phyloP scores from a whole-genome alignment of 2,888 invertebrate genomes.

The Oscheius sp. region DNA sequence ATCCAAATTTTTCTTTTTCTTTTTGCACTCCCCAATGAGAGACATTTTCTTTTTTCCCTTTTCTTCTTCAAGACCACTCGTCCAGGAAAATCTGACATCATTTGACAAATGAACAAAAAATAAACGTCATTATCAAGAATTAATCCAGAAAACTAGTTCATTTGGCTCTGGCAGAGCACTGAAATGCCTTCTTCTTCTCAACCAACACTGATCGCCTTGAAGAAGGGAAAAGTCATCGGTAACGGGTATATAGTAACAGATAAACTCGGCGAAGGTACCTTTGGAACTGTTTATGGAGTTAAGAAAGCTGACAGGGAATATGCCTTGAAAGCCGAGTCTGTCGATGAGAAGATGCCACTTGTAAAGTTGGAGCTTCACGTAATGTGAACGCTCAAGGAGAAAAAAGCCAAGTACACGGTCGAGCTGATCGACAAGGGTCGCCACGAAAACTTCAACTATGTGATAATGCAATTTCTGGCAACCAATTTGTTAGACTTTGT shows the following conservation, averaged over 20 bases:
- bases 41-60: too few species aligned
- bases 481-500: too few species aligned
- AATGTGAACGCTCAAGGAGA: constrained; percentile 49
- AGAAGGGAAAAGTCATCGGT: constrained; percentile 38
- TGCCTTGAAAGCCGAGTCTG: constrained; percentile 57
- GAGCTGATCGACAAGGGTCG: constrained; percentile 51
- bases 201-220: constrained; percentile 39
- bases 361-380: constrained; percentile 60
- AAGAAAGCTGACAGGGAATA: constrained; percentile 35
- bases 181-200: too few species aligned
- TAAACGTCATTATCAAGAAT: too few species aligned
- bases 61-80: too few species aligned
- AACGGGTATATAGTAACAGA: constrained; percentile 43
- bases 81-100: too few species aligned
- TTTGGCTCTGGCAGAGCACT: too few species aligned
- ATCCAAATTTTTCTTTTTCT: too few species aligned
- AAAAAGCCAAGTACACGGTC: constrained; percentile 52
- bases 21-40: too few species aligned
- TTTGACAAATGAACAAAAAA: too few species aligned
- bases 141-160: too few species aligned
- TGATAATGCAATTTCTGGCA: constrained; percentile 60
- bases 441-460: constrained; percentile 54
- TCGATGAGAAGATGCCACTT: constrained; percentile 46
- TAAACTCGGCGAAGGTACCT: constrained; percentile 60
- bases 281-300: constrained; percentile 57